Evolutionary conservation across 2,888 invertebrate species (phyloP), one percentile per base, ranked within the genome.

Genomic region (Drosophila conformis): DNA sequence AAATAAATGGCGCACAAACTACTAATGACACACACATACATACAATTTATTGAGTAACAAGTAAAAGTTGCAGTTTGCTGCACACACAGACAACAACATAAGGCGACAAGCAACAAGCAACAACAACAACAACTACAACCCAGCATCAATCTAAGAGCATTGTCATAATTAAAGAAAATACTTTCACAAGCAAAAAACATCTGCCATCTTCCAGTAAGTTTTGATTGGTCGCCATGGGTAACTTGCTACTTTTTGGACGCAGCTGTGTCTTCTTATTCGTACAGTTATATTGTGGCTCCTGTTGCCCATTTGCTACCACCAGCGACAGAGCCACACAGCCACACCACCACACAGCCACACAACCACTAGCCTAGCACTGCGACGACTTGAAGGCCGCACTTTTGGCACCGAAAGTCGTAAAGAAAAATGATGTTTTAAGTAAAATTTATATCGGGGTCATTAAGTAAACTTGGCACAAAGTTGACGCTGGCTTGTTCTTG

Each of bases 391-490:
- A 77, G 80, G 79, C 76, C 80, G 73, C 70, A 73, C 73, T 77
- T 83, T 81, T 79, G 83, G 73, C 82, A 73, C 81, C 69, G 84
- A 80, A 84, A 84, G 86, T 88, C 89, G 86, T 86, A 86, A 86
- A 88, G 86, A 86, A 84, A 86, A 86, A 86, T 86, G 82, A 86
- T 89, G 86, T 86, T 86, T 86, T 89, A 86, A 86, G 86, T 86
- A 86, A 86, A 86, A 86, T 86, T 86, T 86, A 86, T 86, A 86
- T 87, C 89, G 82, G 87, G 89, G 84, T 86, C 86, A 86, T 86
- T 86, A 86, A 86, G 87, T 86, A 89, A 86, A 84, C 86, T 86
- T 86, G 89, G 86, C 84, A 88, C 89, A 86, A 86, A 86, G 89
- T 86, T 88, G 82, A 76, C 80, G 82, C 82, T 72, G 66, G 66